phyloP scores from a whole-genome alignment of 30 jellyfish, hydroid and myxozoan genomes.

The Haliclystus octoradiatus region DNA sequence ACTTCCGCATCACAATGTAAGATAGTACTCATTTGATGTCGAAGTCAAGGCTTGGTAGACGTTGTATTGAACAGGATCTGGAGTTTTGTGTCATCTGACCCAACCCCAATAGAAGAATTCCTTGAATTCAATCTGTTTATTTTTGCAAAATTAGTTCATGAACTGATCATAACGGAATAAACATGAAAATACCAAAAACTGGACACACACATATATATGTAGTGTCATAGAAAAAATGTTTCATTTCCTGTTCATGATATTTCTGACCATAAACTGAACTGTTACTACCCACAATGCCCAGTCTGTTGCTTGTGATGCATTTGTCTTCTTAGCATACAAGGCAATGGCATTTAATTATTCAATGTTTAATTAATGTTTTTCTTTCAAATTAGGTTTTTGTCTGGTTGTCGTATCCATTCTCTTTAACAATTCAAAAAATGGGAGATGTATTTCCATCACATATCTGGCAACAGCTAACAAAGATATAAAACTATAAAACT shows the following conservation, averaged over 20 bases:
- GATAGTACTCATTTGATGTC: too few relatives aligned
- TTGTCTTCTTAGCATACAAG: background rate
- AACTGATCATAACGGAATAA: too few relatives aligned
- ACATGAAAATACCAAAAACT: too few relatives aligned
- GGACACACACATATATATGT: too few relatives aligned
- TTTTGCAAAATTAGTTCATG: too few relatives aligned
- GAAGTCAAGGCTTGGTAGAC: too few relatives aligned
- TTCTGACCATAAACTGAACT: too few relatives aligned
- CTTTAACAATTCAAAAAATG: conserved; percentile 66
- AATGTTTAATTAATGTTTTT: background rate
- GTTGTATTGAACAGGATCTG: too few relatives aligned
- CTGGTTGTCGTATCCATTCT: conserved; percentile 64
- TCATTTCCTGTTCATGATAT: background rate
- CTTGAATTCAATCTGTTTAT: too few relatives aligned
- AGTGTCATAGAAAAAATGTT: background rate
- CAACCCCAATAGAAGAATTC: too few relatives aligned
- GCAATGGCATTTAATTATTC: background rate
- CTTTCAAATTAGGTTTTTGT: conserved; percentile 38
- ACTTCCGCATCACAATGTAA: too few relatives aligned
- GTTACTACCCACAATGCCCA: background rate
- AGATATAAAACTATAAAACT: conserved; percentile 8
- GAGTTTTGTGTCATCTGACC: too few relatives aligned
- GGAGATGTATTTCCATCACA: conserved; percentile 77
- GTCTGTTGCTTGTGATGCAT: conserved; percentile 1
- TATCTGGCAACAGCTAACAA: conserved; percentile 67